phyloP scores from a whole-genome alignment of 2,113 vertebrate genomes.

The Australoheros scitulus region DNA sequence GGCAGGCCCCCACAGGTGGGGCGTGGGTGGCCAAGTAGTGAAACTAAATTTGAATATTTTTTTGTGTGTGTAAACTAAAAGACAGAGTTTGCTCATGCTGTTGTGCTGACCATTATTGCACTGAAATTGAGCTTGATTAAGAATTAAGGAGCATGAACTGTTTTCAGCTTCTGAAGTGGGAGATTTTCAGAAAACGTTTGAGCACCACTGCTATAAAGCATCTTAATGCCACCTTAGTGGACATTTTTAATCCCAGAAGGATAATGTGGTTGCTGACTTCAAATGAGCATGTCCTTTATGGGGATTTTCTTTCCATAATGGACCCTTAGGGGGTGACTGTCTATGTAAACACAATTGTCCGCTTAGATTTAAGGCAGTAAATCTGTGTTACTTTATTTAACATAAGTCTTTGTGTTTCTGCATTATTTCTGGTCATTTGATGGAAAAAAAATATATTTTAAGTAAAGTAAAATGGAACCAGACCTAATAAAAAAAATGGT shows the following conservation, averaged over 20 bases:
- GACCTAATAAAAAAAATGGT: not conserved
- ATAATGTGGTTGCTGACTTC: not conserved
- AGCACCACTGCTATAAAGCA: not conserved
- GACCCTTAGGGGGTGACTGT: not conserved
- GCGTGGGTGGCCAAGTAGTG: not conserved
- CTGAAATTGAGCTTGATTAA: not conserved
- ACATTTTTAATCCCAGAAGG: not conserved
- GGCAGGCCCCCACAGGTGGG: not conserved
- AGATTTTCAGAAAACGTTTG: not conserved
- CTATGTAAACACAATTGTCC: not conserved
- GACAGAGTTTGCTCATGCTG: not conserved
- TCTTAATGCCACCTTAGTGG: not conserved
- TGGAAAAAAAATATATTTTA: not conserved
- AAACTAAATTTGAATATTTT: slow-evolving; percentile 6
- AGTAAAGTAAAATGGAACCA: not conserved
- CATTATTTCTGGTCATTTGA: not conserved
- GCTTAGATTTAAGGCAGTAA: not conserved
- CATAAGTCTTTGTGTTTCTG: accelerated
- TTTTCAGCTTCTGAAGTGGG: not conserved
- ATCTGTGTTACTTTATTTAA: not conserved
- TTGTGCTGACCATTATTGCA: not conserved
- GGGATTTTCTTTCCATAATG: not conserved
- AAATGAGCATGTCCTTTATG: not conserved
- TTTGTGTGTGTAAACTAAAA: not conserved
- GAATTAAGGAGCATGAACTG: not conserved